phyloP scores from a whole-genome alignment of 2,797 vertebrate species.

The Gallinago nigripennis region DNA sequence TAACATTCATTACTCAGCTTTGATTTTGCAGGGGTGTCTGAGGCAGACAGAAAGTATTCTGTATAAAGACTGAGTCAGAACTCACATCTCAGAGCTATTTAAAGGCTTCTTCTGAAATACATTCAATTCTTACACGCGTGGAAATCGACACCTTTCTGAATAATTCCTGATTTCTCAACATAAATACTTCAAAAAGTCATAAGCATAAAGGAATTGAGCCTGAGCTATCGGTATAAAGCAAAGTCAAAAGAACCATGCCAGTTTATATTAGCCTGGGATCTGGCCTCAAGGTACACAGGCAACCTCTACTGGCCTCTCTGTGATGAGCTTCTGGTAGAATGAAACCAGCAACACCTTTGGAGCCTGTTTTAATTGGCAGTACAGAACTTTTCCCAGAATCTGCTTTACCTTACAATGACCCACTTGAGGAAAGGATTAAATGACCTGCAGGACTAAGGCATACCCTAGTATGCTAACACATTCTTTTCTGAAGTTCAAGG shows the following conservation, averaged over 20 bases:
- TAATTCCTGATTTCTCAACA: not conserved
- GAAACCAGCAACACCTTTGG: constrained; percentile 53
- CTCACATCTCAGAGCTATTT: not conserved
- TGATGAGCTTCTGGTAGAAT: constrained; percentile 51
- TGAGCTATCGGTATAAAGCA: not conserved
- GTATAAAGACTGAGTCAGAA: not conserved
- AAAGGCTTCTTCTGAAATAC: not conserved
- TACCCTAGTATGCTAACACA: constrained; percentile 6
- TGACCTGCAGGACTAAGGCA: constrained; percentile 24
- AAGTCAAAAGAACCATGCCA: not conserved
- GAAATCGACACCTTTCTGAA: not conserved
- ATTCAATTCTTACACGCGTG: not conserved
- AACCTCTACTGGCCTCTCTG: constrained; percentile 5
- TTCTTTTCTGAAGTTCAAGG: constrained; percentile 67
- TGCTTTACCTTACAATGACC: constrained; percentile 60
- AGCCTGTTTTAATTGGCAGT: constrained; percentile 60
- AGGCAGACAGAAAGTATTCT: not conserved
- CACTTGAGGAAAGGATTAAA: constrained; percentile 52
- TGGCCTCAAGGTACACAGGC: constrained; percentile 13
- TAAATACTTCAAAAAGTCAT: not conserved
- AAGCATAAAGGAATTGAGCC: not conserved
- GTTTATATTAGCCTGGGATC: not conserved
- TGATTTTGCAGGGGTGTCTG: not conserved
- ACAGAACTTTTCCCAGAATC: constrained; percentile 47
- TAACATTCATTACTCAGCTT: not conserved